Base-by-base conservation (phyloP, 92 coral and sea anemone species). In the Plumapathes pennacea region DNA sequence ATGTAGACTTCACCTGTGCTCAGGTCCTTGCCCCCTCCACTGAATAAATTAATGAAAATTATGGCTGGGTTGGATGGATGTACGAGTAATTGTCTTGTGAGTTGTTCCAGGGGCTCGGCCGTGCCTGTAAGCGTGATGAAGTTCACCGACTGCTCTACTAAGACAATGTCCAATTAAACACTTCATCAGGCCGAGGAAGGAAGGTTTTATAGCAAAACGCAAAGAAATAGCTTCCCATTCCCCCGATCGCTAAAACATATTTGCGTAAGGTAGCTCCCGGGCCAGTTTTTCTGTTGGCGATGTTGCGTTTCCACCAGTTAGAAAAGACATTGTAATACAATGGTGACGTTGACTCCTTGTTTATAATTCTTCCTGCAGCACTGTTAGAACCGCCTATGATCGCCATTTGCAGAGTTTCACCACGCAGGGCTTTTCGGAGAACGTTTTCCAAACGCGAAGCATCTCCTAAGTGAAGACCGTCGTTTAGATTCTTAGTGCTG, bases 331-430 rank as follows among this genome's bases (percentile, higher is more conserved):
- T 66, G 18, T 54, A 80, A 44, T 69, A 89, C 31, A 74, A 38
- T n/a, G 77, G 81, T 0, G 71, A 27, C 12, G 78, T 31, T 37
- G 72, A 45, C 31, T 80, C 81, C 41, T 74, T 84, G 17, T 56
- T 69, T 25, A 73, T 70, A 10, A 89, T 31, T 5, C 85, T 88
- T n/a, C 91, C 97, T 8, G 91, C 97, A 8, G 97, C 97, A 15
- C 85, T 77, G 43, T 89, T 89, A 5, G 97, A 89, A 4, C 97
- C 92, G 12, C 92, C 92, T 2, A 84, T 64, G 23, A 85, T 80
- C 46, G 77, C 65, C 2, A 82, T n/a, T 11, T 77, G 65, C 12
- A 89, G 56, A 13, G 54, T 24, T 39, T 68, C 47, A 9, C 92
- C 92, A 10, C 32, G 43, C 2, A 75, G 20, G 0, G 80, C 91